Evolutionary conservation across 2,888 invertebrate genomes (phyloP), one percentile per base, ranked within the genome.

Genomic region (Asteroscopus sphinx): DNA sequence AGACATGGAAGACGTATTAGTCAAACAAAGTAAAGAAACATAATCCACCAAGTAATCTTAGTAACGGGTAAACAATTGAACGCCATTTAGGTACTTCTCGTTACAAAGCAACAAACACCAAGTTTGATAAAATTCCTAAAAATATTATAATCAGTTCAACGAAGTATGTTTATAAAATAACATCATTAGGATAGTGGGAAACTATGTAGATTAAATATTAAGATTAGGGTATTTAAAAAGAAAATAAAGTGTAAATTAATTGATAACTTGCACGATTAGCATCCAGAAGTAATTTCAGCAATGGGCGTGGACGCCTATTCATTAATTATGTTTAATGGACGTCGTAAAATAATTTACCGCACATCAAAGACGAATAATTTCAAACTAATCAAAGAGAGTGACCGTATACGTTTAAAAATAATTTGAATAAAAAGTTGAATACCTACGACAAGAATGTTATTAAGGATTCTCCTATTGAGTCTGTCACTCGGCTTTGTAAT

Each of bases 301-400:
- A 25, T 47, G 36, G 73, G 68, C 12, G 56, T 32, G 54, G 49
- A 39, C 25, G 7, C 25, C 30, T 36, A 40, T 17, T 21, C 21
- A 67, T 46, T 49, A 21, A 71, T 46, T 66, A 55, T 7, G 6
- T 48, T 11, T 56, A 56, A 53, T 68, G 42, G 48, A 52, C 9
- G 30, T 46, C 9, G 32, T 21, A 51, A 41, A 53, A 48, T 39
- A 49, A 54, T 21, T 32, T 41, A 35, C 2, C 41, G 33, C 26
- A 15, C 35, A 56, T 48, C 36, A 54, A 53, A 68, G 39, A 51
- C n/a, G 26, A 54, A 53, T 44, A 33, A 53, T 57, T 61, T 41
- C 6, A 42, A 49, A 46, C 30, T 40, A 76, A 76, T 73, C 60
- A 63, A 32, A 30, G 49, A 57, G 53, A 76, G 67, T 73, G 69